Evolutionary conservation across 1,140 invertebrate genomes (phyloP), one percentile per base, ranked within the genome.

Genomic region (Rhagoletis pomonella): DNA sequence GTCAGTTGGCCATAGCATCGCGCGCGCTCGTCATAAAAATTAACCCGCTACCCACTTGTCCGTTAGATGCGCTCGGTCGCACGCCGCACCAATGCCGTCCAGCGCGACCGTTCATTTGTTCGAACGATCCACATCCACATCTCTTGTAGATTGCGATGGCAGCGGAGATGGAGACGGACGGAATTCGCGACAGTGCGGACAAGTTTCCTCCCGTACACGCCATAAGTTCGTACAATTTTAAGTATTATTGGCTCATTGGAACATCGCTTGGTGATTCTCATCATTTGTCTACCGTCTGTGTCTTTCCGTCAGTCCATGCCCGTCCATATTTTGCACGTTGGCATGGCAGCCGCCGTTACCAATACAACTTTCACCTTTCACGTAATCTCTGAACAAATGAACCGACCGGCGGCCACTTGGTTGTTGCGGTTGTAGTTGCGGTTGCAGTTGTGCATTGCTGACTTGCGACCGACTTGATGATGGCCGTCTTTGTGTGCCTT

Each of bases 341-440:
- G 12, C 44, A 10, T 50, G 44, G 17, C 29, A 29, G 29, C 47
- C 2, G 73, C 73, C 73, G 44, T 81, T 81, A 81, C 73, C 73
- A 81, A 81, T 81, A 55, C 73, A 81, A 81, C 73, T 81, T 81
- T 81, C 73, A 81, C 73, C 73, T 81, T 81, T 81, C 73, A 81
- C 73, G 73, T 81, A 81, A 81, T 81, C 73, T 58, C 47, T 50
- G 73, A 55, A 81, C 73, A 50, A 81, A 81, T 81, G 47, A 55
- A 81, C 73, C 73, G 73, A 55, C 29, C 29, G 29, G 29, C 29
- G 73, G 73, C 73, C 47, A 17, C 64, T 55, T 29, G 73, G 14
- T 19, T 19, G n/a, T 81, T 81, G 73, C 73, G 73, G 73, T 81
- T 81, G 44, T 50, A 4, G 29, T 19, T 39, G n/a, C 29, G 14